Evolutionary conservation across 2,113 vertebrate genomes (phyloP).

Genomic region (Callopanchax toddi): DNA sequence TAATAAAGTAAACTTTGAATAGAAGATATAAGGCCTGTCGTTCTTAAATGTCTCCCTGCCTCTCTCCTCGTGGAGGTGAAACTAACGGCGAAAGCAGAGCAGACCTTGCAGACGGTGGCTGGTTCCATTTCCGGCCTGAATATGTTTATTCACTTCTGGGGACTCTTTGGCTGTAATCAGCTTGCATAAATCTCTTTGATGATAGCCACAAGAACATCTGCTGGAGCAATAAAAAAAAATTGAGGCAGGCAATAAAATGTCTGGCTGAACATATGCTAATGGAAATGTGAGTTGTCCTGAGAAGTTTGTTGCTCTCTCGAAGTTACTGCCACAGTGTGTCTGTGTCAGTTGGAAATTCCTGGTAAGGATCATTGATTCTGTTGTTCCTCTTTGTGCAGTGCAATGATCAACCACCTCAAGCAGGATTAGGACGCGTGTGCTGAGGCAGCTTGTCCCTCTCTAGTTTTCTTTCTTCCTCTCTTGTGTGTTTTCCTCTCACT

Average conservation of each 20-base stretch:
- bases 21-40: background rate
- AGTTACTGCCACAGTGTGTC: constrained; percentile 38
- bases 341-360: constrained; percentile 26
- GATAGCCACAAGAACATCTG: constrained; percentile 77
- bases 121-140: constrained; percentile 57
- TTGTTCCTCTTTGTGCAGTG: constrained; percentile 16
- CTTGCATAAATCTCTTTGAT: constrained; percentile 82
- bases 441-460: constrained; percentile 68
- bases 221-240: constrained; percentile 68
- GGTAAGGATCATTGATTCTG: constrained; percentile 11
- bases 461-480: constrained; percentile 4
- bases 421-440: constrained; percentile 26
- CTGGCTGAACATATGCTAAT: constrained; percentile 70
- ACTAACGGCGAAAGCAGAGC: constrained; percentile 39
- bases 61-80: constrained; percentile 24
- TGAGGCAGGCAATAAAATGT: constrained; percentile 69
- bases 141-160: constrained; percentile 76
- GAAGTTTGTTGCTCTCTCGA: constrained; percentile 51
- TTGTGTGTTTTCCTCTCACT: constrained; percentile 1
- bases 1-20: background rate
- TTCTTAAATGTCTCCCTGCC: background rate
- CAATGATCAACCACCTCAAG: constrained; percentile 20
- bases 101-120: constrained; percentile 55
- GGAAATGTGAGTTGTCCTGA: constrained; percentile 47
- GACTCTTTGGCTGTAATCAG: constrained; percentile 73